These are phyloP conservation scores for Cacoxenus indagator DNA, from an alignment of 2,888 invertebrate species.

Conservation along the genomic window DNA sequence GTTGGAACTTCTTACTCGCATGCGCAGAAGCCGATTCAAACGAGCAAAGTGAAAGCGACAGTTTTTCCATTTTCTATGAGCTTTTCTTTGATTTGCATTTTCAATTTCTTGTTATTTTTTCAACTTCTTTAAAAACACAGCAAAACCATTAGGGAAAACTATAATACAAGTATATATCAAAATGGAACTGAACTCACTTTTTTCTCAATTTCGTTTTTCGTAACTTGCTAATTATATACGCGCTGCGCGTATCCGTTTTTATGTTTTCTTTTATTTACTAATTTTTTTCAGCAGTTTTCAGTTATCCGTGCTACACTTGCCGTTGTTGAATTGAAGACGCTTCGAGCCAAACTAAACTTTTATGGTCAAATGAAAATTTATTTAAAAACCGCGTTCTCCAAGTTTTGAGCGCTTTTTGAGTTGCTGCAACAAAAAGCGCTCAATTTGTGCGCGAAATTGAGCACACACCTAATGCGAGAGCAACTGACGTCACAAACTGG, in stretches of 20 bases:
- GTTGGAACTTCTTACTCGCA: background rate
- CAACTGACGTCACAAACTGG: conserved; percentile 15
- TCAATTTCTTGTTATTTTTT: conserved; percentile 14
- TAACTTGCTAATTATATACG: conserved; percentile 26
- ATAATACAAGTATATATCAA: no score
- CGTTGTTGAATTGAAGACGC: conserved; percentile 66
- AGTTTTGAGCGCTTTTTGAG: conserved; percentile 6
- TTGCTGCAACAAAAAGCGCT: background rate
- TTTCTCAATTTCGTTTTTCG: conserved; percentile 26
- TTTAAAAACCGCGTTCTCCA: conserved; percentile 59
- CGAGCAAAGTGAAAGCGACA: conserved; percentile 66
- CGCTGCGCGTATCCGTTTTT: conserved; percentile 23
- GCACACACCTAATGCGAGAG: conserved; percentile 9
- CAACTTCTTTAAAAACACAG: no score
- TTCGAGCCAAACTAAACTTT: conserved; percentile 68
- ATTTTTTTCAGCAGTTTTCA: conserved; percentile 22
- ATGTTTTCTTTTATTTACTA: conserved; percentile 15
- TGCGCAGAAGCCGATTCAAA: conserved; percentile 27
- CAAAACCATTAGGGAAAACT: no score
- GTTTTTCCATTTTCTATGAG: conserved; percentile 49
- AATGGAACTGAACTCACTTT: conserved; percentile 43
- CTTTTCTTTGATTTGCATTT: conserved; percentile 19
- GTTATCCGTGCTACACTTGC: conserved; percentile 17
- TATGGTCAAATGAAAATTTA: conserved; percentile 67
- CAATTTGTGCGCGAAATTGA: conserved; percentile 14